phyloP scores from a whole-genome alignment of 2,797 vertebrate species.

The Pantherophis vulpinus region DNA sequence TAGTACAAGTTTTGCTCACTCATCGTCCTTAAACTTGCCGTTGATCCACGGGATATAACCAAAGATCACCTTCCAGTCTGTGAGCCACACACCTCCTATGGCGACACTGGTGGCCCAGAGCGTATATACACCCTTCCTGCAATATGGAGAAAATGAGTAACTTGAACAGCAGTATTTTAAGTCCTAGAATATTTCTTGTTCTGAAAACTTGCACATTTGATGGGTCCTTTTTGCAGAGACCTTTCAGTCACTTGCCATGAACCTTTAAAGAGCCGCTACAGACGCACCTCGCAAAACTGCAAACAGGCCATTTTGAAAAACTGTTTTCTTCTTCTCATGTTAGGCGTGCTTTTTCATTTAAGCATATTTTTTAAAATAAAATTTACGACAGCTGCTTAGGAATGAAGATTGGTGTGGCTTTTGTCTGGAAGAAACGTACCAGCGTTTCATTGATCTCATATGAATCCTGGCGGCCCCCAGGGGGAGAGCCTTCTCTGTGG shows the following conservation, averaged over 20 bases:
- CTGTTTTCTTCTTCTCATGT: neutral
- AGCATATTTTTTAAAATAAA: neutral
- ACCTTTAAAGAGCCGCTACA: neutral
- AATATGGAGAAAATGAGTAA: neutral
- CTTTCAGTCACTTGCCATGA: neutral
- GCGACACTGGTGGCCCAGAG: slow-evolving; percentile 79
- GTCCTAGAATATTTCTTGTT: neutral
- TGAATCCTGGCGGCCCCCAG: neutral
- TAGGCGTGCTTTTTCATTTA: neutral
- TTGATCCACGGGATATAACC: slow-evolving; percentile 90
- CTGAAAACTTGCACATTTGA: neutral
- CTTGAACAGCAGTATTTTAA: neutral
- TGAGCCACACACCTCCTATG: slow-evolving; percentile 81
- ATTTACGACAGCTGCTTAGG: neutral
- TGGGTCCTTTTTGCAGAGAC: neutral
- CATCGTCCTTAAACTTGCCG: slow-evolving; percentile 85
- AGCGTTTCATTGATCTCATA: neutral
- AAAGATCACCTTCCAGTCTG: slow-evolving; percentile 87
- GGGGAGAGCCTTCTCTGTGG: no score
- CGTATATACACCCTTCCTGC: slow-evolving; percentile 79
- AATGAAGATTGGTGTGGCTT: neutral
- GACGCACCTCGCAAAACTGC: neutral
- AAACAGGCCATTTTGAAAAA: neutral
- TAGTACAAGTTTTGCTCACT: slow-evolving; percentile 51
- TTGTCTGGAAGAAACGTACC: neutral